Percentiles rank a stretch among this genome's conserved stretches.
phyloP scores from a whole-genome alignment of 2,888 invertebrate genomes.

The Eudasyphora cyanicolor region DNA sequence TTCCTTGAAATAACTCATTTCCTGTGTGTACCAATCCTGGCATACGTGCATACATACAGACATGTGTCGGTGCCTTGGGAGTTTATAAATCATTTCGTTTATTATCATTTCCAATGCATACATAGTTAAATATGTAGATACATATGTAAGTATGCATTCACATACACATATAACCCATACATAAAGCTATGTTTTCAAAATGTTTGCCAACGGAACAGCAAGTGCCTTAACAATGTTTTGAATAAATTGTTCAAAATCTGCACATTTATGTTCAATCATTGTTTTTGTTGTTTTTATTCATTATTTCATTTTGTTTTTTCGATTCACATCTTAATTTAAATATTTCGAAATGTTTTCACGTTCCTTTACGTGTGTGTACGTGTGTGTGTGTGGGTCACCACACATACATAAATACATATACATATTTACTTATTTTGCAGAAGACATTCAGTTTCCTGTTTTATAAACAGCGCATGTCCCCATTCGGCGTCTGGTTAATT shows the following conservation, averaged over 20 bases:
- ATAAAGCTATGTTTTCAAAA: background rate
- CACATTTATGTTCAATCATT: conserved; percentile 1
- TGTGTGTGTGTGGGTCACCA: conserved; percentile 30
- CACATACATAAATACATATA: background rate
- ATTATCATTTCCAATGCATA: conserved; percentile 26
- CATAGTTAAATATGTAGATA: background rate
- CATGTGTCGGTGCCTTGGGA: background rate
- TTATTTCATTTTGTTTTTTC: background rate
- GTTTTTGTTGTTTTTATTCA: background rate
- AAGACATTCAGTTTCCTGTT: conserved; percentile 56
- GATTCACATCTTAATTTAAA: conserved; percentile 10
- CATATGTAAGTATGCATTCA: background rate
- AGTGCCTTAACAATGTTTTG: conserved; percentile 11
- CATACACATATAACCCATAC: background rate
- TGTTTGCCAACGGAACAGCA: no score
- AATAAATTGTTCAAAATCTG: conserved; percentile 15
- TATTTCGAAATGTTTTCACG: conserved; percentile 12
- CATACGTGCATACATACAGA: conserved; percentile 20
- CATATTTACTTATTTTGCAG: conserved; percentile 42
- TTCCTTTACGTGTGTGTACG: background rate
- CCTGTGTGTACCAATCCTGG: no score
- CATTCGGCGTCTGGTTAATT: conserved; percentile 37
- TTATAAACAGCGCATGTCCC: conserved; percentile 57
- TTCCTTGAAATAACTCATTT: conserved; percentile 56
- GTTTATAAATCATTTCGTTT: conserved; percentile 26